Evolutionary conservation across 2,888 invertebrate genomes (phyloP).

Genomic region (Synanthedon vespiformis): DNA sequence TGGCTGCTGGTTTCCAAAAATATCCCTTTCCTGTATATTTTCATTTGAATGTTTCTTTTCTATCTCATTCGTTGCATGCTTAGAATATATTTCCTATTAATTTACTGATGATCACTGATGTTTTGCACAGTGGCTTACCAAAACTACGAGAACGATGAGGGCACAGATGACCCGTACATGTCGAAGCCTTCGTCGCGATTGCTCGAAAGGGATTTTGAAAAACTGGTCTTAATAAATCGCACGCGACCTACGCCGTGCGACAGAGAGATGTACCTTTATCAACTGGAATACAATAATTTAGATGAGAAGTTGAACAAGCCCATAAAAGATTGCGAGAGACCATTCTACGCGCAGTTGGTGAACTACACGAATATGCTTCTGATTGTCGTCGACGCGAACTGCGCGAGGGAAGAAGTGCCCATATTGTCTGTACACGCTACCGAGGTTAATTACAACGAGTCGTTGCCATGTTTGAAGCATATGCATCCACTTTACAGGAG

Average conservation of each 20-base stretch:
- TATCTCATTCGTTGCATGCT: neutral
- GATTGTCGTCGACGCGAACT: constrained; percentile 78
- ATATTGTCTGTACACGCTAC: constrained; percentile 49
- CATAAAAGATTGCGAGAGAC: constrained; percentile 56
- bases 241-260: constrained; percentile 90
- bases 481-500: constrained; percentile 73
- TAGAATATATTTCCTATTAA: neutral
- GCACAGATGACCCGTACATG: constrained; percentile 44
- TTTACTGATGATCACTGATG: neutral
- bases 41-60: neutral
- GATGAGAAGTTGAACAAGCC: constrained; percentile 63
- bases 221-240: constrained; percentile 76
- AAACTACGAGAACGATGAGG: constrained; percentile 63
- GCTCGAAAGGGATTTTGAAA: constrained; percentile 72
- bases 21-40: no score
- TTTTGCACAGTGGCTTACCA: constrained; percentile 38
- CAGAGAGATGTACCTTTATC: constrained; percentile 74
- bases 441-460: constrained; percentile 70
- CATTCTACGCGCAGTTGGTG: constrained; percentile 80
- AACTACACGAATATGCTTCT: constrained; percentile 83
- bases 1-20: no score
- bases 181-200: constrained; percentile 53
- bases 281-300: constrained; percentile 57
- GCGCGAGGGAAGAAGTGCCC: constrained; percentile 61
- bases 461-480: constrained; percentile 71